Evolutionary conservation across 2,888 invertebrate species (phyloP).

Genomic region (Deilephila porcellus): DNA sequence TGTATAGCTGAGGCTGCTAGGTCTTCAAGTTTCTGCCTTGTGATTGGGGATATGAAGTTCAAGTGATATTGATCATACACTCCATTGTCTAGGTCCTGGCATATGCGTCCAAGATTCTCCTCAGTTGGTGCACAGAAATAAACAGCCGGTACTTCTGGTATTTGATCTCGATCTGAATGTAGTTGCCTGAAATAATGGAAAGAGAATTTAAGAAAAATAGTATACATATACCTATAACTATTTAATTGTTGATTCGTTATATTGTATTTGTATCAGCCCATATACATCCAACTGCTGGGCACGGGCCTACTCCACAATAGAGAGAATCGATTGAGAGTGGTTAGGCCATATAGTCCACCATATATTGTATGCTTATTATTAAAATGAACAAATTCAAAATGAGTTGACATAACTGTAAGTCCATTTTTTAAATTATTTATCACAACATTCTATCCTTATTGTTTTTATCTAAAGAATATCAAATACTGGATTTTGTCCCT

Average conservation of each 20-base stretch:
- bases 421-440: too few species aligned
- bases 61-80: conserved; percentile 97
- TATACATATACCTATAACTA: background rate
- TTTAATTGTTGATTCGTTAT: background rate
- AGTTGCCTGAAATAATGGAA: conserved; percentile 86
- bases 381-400: too few species aligned
- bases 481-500: too few species aligned
- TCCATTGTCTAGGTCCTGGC: conserved; percentile 94
- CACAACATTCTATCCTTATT: background rate
- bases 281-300: too few species aligned
- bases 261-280: too few species aligned
- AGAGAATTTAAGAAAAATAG: background rate
- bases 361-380: background rate
- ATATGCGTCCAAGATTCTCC: conserved; percentile 97
- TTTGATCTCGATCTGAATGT: conserved; percentile 94
- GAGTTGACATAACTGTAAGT: too few species aligned
- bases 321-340: too few species aligned
- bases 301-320: too few species aligned
- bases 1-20: conserved; percentile 96
- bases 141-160: conserved; percentile 99
- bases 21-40: conserved; percentile 96
- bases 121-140: conserved; percentile 99
- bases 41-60: conserved; percentile 98
- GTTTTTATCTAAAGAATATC: background rate
- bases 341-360: too few species aligned